Percentiles rank a stretch among this genome's conserved stretches.
Conservation (phyloP, 2,888 invertebrate species). For the Drosophila borealis region DNA sequence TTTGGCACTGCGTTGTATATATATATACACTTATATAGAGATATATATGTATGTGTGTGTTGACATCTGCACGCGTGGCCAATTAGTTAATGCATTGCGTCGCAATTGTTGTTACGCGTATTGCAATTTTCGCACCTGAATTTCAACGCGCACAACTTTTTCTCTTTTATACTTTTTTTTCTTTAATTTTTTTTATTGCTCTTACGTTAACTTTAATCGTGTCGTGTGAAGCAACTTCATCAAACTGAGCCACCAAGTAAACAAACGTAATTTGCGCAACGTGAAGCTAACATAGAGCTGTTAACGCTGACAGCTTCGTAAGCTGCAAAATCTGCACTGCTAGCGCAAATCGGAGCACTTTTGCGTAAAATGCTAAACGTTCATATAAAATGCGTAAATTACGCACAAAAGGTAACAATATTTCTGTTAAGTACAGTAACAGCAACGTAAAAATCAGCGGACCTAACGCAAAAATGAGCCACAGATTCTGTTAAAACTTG, state of each 20-base stretch:
- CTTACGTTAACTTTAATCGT: slow-evolving; percentile 26
- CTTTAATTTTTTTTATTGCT: slow-evolving; percentile 7
- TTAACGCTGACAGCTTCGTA: slow-evolving; percentile 18
- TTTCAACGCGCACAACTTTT: slow-evolving; percentile 31
- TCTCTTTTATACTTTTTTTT: slow-evolving; percentile 8
- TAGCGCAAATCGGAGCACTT: slow-evolving; percentile 17
- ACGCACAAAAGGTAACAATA: background rate
- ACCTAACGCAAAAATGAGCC: background rate
- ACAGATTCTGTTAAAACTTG: background rate
- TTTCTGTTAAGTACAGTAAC: background rate
- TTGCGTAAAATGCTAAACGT: slow-evolving; percentile 2
- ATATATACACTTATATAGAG: background rate
- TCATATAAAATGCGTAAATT: slow-evolving; percentile 10
- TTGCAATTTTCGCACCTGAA: slow-evolving; percentile 50
- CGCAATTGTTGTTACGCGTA: slow-evolving; percentile 44
- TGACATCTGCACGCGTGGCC: slow-evolving; percentile 56
- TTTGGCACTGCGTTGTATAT: slow-evolving; percentile 31
- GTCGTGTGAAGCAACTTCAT: slow-evolving; percentile 45
- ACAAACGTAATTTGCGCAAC: slow-evolving; percentile 51
- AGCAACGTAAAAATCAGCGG: background rate
- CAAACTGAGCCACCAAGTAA: slow-evolving; percentile 53
- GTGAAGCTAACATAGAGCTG: slow-evolving; percentile 19
- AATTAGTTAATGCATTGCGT: slow-evolving; percentile 57
- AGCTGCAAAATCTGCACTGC: slow-evolving; percentile 12
- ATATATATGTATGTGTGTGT: slow-evolving; percentile 1